Percentiles rank a stretch among this genome's conserved stretches.
Evolutionary conservation across 2,888 invertebrate genomes (phyloP).

Genomic region (Clunio marinus): DNA sequence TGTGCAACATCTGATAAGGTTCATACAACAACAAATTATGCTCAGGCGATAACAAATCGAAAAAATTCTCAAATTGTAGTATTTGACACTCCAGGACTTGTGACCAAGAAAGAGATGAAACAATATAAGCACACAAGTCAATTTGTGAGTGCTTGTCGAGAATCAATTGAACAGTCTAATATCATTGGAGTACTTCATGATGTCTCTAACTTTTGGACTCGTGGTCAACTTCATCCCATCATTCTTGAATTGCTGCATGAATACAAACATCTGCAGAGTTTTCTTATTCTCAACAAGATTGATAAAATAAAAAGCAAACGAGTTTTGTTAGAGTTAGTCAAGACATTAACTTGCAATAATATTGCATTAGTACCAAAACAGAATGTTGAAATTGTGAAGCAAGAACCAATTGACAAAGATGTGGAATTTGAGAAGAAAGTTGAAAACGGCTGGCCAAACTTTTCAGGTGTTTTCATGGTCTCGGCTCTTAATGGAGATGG

Average conservation of each 20-base stretch:
- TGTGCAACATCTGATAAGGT: conserved; percentile 88
- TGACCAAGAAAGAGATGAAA: conserved; percentile 60
- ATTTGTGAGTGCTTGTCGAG: conserved; percentile 56
- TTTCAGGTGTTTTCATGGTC: conserved; percentile 86
- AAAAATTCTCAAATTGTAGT: conserved; percentile 84
- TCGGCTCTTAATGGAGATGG: conserved; percentile 79
- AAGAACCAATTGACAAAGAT: conserved; percentile 32
- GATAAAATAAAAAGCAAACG: conserved; percentile 67
- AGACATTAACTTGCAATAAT: conserved; percentile 61
- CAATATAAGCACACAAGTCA: conserved; percentile 56
- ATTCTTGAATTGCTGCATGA: conserved; percentile 65
- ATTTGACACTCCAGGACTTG: conserved; percentile 89
- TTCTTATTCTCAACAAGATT: conserved; percentile 88
- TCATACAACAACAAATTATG: conserved; percentile 77
- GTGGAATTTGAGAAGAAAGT: conserved; percentile 40
- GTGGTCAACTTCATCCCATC: conserved; percentile 64
- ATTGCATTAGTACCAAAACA: conserved; percentile 43
- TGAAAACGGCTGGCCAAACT: conserved; percentile 64
- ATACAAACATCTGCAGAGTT: conserved; percentile 58
- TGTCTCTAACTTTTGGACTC: conserved; percentile 64
- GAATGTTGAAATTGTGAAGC: not conserved
- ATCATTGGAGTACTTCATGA: conserved; percentile 85
- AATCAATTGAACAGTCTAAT: conserved; percentile 64
- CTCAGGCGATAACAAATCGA: conserved; percentile 67
- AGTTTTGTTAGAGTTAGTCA: conserved; percentile 68